Conservation (phyloP, 2,797 vertebrate species). For the Scarus forsteni region DNA sequence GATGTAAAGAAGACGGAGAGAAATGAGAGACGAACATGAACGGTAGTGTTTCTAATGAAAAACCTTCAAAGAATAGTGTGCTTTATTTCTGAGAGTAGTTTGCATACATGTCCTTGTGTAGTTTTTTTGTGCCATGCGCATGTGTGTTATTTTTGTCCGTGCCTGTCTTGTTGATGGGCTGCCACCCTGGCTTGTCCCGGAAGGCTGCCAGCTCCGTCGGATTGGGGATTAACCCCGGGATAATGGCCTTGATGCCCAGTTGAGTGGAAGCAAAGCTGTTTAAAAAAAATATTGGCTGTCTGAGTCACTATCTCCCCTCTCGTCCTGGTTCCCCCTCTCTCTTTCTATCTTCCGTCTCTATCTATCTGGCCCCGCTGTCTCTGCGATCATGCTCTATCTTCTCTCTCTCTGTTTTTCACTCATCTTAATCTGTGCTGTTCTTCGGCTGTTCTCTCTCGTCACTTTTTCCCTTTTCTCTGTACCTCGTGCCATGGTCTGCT, state of each 20-base stretch:
- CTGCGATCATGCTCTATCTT: constrained; percentile 12
- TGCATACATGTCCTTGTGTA: constrained; percentile 50
- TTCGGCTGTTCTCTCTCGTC: constrained; percentile 4
- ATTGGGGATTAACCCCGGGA: constrained; percentile 86
- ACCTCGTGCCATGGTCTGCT: constrained; percentile 3
- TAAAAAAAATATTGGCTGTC: constrained; percentile 85
- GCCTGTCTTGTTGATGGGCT: constrained; percentile 77
- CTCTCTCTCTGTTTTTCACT: constrained; percentile 37
- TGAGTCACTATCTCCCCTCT: constrained; percentile 73
- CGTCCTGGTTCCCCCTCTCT: constrained; percentile 63
- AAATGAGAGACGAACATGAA: constrained; percentile 34
- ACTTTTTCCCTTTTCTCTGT: constrained; percentile 10
- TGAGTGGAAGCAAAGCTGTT: constrained; percentile 86
- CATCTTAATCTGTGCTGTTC: constrained; percentile 27
- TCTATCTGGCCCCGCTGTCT: constrained; percentile 35
- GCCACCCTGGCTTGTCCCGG: constrained; percentile 78
- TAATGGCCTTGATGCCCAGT: constrained; percentile 86
- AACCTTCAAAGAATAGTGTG: constrained; percentile 51
- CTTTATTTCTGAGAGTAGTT: constrained; percentile 63
- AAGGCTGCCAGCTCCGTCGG: constrained; percentile 80
- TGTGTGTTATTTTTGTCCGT: constrained; percentile 75
- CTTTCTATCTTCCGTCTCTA: constrained; percentile 50
- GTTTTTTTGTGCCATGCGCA: constrained; percentile 45
- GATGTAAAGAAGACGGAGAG: constrained; percentile 30
- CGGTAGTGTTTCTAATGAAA: constrained; percentile 26